Base-by-base conservation (phyloP, 2,888 invertebrate species). In the Omphaloscelis lunosa region DNA sequence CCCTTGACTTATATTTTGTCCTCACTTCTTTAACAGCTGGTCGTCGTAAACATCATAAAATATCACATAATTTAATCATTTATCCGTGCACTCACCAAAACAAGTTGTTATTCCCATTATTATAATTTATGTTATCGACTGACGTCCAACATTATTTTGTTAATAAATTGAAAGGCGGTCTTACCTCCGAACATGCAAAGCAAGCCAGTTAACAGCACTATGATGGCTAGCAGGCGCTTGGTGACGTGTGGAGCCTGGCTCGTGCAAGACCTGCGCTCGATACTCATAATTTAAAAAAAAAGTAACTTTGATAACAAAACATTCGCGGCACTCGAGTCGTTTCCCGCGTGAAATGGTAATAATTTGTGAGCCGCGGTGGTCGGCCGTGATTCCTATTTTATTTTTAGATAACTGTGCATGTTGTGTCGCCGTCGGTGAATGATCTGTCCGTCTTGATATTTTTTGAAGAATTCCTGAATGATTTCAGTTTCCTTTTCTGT, bases 101-200 rank as follows among this genome's bases (percentile, higher is more conserved):
- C 61, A 59, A 63, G 39, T 68, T 72, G 67, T 62, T 77, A 73
- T 63, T 62, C 39, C 62, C 62, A 69, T 80, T 77, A 53, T 39
- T 72, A 76, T 72, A 86, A 83, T 86, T 81, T 83, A 86, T 63
- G n/a, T n/a, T n/a, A n/a, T n/a, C n/a, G 63, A 70, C 45, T 67
- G 72, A 81, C 77, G 41, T 73, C 51, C 4, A 69, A 67, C 66
- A 48, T 29, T 62, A 34, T 68, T 63, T 87, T 88, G 85, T 89
- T 87, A 85, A 86, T 91, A 91, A 90, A 91, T 90, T 90, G 88
- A 86, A 86, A 87, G 68, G 48, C 48, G n/a, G 12, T 53, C 93
- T 93, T 90, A 96, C 96, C 96, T 93, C 94, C 96, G 75, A 95
- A 93, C 74, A 96, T 88, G 88, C 95, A 95, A 61, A 95, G 82